Evolutionary conservation across 2,113 vertebrate genomes (phyloP).

Genomic region (Ciconia boyciana): DNA sequence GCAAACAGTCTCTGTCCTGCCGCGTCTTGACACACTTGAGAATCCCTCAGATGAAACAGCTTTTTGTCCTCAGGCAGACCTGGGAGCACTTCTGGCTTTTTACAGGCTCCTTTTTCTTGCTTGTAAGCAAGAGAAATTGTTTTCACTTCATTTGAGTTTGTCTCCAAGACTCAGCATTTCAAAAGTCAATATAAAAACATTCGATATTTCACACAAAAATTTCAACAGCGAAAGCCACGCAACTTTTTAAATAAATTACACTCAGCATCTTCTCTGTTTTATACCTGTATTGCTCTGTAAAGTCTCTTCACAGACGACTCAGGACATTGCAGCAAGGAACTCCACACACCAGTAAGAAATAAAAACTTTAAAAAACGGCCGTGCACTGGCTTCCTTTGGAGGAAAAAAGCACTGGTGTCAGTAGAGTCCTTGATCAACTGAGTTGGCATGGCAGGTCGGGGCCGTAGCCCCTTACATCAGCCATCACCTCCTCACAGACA

Average conservation of each 20-base stretch:
- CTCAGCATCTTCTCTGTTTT: background rate
- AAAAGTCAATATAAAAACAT: background rate
- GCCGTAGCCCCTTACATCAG: background rate
- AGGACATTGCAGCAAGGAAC: background rate
- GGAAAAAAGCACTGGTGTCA: background rate
- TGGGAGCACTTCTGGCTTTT: background rate
- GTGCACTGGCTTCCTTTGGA: background rate
- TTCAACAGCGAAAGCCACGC: background rate
- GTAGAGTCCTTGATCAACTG: background rate
- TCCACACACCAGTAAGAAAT: background rate
- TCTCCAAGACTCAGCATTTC: background rate
- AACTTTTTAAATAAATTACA: background rate
- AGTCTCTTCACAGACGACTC: background rate
- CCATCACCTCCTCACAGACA: background rate
- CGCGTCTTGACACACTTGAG: background rate
- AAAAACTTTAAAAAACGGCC: background rate
- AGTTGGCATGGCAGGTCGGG: rapidly evolving
- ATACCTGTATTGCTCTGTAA: background rate
- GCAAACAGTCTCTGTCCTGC: conserved; percentile 29
- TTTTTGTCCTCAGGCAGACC: conserved; percentile 34
- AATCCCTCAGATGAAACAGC: conserved; percentile 23
- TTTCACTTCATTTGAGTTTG: background rate
- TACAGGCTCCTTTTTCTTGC: background rate
- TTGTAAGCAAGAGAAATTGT: background rate
- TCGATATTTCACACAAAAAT: background rate